Evolutionary conservation across 2,797 vertebrate genomes (phyloP).

Genomic region (Danio aesculapii): DNA sequence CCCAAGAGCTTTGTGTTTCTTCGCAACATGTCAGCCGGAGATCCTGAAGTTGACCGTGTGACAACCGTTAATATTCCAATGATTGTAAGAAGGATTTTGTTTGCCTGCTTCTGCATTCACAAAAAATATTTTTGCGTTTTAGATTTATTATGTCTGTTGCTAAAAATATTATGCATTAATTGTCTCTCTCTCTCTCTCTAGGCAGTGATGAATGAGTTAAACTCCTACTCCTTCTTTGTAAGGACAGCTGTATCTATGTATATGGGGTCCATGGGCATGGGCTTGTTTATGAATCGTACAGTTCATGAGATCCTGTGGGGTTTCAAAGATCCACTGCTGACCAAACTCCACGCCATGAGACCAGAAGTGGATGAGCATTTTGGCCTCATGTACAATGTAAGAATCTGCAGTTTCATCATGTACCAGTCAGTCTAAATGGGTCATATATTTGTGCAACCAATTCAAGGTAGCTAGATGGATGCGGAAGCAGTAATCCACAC

Average conservation of each 20-base stretch:
- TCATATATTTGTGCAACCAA: slow-evolving; percentile 16
- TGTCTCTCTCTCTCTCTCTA: slow-evolving; percentile 49
- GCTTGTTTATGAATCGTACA: slow-evolving; percentile 76
- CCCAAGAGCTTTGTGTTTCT: slow-evolving; percentile 84
- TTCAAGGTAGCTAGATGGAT: neutral
- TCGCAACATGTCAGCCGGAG: slow-evolving; percentile 79
- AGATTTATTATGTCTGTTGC: neutral
- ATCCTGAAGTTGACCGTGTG: slow-evolving; percentile 78
- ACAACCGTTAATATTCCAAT: slow-evolving; percentile 81
- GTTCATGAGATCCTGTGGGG: slow-evolving; percentile 84
- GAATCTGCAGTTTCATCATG: slow-evolving; percentile 22
- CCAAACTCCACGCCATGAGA: slow-evolving; percentile 72
- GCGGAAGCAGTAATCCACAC: neutral
- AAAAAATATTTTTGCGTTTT: neutral
- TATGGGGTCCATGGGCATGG: slow-evolving; percentile 68
- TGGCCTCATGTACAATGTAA: slow-evolving; percentile 86
- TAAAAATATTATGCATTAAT: no score
- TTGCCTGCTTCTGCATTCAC: neutral
- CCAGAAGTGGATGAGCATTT: slow-evolving; percentile 81
- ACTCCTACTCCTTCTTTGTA: slow-evolving; percentile 75
- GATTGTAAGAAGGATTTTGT: slow-evolving; percentile 74
- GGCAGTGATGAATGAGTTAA: slow-evolving; percentile 81
- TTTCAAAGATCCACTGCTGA: slow-evolving; percentile 82
- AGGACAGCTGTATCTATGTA: slow-evolving; percentile 71
- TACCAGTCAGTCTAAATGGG: neutral